Conservation (phyloP, 2,113 vertebrate genomes). For the Dicerorhinus sumatrensis region DNA sequence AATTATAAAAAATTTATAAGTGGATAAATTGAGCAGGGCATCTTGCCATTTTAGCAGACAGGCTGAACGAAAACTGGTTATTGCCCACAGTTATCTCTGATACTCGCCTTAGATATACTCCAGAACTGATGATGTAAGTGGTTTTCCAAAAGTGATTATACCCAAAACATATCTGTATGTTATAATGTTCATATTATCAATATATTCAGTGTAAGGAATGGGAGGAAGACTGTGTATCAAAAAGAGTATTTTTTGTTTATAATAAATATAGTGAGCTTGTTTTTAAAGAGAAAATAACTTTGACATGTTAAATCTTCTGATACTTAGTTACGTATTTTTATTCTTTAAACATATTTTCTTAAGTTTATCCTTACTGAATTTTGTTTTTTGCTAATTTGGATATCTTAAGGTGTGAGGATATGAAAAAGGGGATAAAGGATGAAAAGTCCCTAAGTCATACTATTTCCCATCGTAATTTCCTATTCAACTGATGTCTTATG, state of each 20-base stretch:
- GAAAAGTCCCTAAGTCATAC: background rate
- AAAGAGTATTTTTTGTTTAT: background rate
- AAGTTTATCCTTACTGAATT: background rate
- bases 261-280: background rate
- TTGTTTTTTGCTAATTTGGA: background rate
- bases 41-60: background rate
- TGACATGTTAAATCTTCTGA: background rate
- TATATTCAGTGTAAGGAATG: background rate
- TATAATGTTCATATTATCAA: background rate
- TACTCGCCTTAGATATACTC: background rate
- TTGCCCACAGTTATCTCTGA: background rate
- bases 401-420: background rate
- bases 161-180: background rate
- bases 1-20: too few relatives aligned
- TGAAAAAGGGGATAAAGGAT: background rate
- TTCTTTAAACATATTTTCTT: background rate
- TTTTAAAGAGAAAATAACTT: background rate
- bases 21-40: background rate
- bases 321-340: background rate
- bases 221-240: background rate
- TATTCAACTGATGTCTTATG: background rate
- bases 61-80: background rate
- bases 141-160: background rate
- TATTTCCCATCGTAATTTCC: background rate
- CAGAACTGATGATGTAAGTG: background rate